Evolutionary conservation across 2,113 vertebrate genomes (phyloP).

Genomic region (Tamias sibiricus): DNA sequence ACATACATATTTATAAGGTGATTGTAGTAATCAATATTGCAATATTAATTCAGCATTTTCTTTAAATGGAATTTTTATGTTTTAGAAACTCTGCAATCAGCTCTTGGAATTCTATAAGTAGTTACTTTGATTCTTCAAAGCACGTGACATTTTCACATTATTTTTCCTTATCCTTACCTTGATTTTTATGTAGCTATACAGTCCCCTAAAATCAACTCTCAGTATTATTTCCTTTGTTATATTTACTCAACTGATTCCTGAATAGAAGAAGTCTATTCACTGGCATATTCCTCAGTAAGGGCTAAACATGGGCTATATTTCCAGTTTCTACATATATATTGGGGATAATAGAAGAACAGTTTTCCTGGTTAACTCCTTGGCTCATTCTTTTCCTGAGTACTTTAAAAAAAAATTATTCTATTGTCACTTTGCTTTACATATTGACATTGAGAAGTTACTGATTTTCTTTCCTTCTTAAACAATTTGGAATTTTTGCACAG

Average conservation of each 20-base stretch:
- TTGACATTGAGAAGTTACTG: neutral
- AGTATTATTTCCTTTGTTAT: neutral
- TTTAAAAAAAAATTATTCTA: neutral
- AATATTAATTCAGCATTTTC: neutral
- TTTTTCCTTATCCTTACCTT: neutral
- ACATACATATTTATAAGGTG: neutral
- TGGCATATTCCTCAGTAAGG: neutral
- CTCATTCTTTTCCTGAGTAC: neutral
- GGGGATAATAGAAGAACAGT: neutral
- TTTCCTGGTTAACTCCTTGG: neutral
- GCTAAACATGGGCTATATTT: neutral
- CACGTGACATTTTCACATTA: neutral
- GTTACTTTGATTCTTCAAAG: neutral
- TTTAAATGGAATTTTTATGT: neutral
- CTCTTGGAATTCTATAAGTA: neutral
- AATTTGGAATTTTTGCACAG: neutral
- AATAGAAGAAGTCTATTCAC: too few species aligned
- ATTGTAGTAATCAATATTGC: neutral
- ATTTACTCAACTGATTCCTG: neutral
- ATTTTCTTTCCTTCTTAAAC: conserved; percentile 11
- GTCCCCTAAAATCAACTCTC: neutral
- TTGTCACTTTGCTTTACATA: neutral
- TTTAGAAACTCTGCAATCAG: neutral
- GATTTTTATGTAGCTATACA: neutral
- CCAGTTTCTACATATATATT: neutral